Conservation (phyloP, 92 coral and sea anemone species). For the Actinernus sp. region DNA sequence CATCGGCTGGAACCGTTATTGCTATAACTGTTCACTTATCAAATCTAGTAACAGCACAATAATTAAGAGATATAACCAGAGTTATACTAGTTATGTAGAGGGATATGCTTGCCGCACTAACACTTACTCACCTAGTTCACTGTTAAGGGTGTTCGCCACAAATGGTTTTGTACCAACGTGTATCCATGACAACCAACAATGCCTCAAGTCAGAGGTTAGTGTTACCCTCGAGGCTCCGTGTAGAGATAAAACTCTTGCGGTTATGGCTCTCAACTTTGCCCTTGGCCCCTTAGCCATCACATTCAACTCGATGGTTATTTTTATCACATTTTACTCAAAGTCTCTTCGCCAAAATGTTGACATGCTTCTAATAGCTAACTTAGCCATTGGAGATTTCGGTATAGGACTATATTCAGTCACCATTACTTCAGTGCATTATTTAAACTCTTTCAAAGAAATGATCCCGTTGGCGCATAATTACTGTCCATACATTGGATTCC, state of each 20-base stretch:
- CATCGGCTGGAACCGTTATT: constrained; percentile 8
- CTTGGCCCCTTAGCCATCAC: constrained; percentile 10
- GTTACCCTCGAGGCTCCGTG: constrained; percentile 19
- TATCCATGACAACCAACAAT: too few relatives aligned
- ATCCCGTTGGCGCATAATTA: constrained; percentile 5
- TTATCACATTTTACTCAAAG: constrained; percentile 1
- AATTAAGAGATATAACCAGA: neutral
- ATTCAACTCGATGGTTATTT: constrained; percentile 6
- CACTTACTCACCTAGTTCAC: neutral
- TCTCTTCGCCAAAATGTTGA: constrained; percentile 10
- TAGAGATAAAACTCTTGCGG: constrained; percentile 9
- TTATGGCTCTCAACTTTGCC: too few relatives aligned
- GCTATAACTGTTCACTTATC: constrained; percentile 10
- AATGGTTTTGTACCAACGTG: constrained; percentile 32
- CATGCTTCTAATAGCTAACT: too few relatives aligned
- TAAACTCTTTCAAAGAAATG: constrained; percentile 15
- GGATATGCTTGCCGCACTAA: constrained; percentile 19
- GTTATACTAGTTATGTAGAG: neutral
- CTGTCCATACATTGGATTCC: constrained; percentile 9
- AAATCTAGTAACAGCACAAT: constrained; percentile 2
- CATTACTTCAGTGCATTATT: constrained; percentile 9
- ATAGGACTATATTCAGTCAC: constrained; percentile 14
- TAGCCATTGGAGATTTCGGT: constrained; percentile 24
- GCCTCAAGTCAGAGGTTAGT: constrained; percentile 7
- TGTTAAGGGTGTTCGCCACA: neutral